These are phyloP conservation scores for Zaprionus vittiger DNA, from an alignment of 1,140 invertebrate genomes.

Conservation along the genomic window DNA sequence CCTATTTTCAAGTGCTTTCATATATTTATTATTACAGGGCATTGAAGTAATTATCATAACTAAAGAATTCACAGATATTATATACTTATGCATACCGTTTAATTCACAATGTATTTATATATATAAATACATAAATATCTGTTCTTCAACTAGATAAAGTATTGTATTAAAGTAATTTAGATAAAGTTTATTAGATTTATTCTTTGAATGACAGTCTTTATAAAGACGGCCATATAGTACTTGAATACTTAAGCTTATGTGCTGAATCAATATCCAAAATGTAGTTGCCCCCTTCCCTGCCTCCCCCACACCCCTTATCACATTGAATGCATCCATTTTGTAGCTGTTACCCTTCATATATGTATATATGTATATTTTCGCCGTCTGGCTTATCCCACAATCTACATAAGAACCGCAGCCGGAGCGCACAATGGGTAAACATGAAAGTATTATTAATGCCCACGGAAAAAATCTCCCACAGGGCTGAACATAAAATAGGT, in stretches of 20 bases:
- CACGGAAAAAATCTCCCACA: conserved; percentile 63
- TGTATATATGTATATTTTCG: background rate
- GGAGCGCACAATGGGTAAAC: conserved; percentile 46
- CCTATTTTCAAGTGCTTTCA: too few species aligned
- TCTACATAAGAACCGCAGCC: conserved; percentile 55
- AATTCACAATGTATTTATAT: too few species aligned
- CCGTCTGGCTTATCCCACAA: conserved; percentile 42
- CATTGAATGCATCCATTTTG: conserved; percentile 36
- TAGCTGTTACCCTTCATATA: conserved; percentile 19
- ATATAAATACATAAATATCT: too few species aligned
- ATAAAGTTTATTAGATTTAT: background rate
- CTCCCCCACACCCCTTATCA: background rate
- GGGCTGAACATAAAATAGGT: conserved; percentile 69
- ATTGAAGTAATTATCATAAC: too few species aligned
- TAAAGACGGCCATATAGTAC: background rate
- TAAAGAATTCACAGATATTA: too few species aligned
- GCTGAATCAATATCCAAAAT: background rate
- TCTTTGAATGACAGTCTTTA: background rate
- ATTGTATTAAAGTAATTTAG: background rate
- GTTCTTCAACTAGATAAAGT: too few species aligned
- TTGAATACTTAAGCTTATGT: background rate
- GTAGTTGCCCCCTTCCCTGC: background rate
- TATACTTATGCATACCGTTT: too few species aligned
- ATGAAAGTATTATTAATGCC: conserved; percentile 65
- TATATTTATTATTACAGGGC: too few species aligned